Base-by-base conservation (phyloP, 2,888 invertebrate genomes). In the Campaea margaritaria region DNA sequence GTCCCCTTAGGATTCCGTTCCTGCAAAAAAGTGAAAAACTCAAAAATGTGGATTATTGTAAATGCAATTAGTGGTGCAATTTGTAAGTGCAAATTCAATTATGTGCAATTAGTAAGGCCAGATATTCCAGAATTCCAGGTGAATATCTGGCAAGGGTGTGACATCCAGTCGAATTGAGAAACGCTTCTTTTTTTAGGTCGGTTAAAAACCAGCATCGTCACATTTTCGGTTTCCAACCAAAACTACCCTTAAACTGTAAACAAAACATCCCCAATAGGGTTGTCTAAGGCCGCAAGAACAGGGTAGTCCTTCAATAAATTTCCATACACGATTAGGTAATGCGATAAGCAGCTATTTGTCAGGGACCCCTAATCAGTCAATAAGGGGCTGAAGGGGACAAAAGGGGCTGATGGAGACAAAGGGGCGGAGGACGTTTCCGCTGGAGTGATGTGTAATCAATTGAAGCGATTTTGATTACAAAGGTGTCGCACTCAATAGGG, bases 291-390 rank as follows among this genome's bases (percentile, higher is more conserved):
- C 38, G 10, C 31, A n/a, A 38, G 11, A 21, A 34, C 15, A 56
- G 34, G 58, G n/a, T 11, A 15, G 36, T 36, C 54, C 49, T 34
- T 58, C 58, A n/a, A 46, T 51, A 56, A 56, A 61, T 61, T 56
- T 56, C 4, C 60, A 56, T 61, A 51, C 43, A 43, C 45, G 60
- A 61, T 61, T 61, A 61, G 55, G 51, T 61, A 61, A 55, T 12
- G 28, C 31, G 51, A 61, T 51, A 50, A 46, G 48, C 27, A 44
- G 48, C 31, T 59, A 54, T 58, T 58, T 58, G 46, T 48, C 44
- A 43, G 34, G 21, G 48, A 12, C 50, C 54, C 44, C 15, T 45
- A 54, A 54, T 55, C 55, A 61, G 55, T 21, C 47, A 55, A 47
- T 47, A 61, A 45, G 51, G 46, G 39, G n/a, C 47, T 15, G 31